Evolutionary conservation across 1,140 invertebrate genomes (phyloP).

Genomic region (Diorhabda sublineata): DNA sequence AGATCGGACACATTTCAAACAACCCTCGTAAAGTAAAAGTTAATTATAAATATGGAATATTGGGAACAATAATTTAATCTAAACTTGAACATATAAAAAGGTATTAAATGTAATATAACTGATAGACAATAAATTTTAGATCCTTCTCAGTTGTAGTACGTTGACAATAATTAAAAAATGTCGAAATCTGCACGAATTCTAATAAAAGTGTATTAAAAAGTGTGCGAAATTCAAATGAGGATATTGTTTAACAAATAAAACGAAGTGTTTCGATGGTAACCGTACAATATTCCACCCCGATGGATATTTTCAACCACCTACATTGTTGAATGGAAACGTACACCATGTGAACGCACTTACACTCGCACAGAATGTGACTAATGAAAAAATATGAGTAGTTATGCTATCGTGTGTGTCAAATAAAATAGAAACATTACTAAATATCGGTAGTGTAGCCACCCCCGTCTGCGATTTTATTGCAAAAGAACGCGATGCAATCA

Average conservation of each 20-base stretch:
- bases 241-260: not conserved
- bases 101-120: no score
- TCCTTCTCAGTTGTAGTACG: not conserved
- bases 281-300: not conserved
- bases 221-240: not conserved
- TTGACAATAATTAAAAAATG: not conserved
- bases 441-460: not conserved
- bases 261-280: not conserved
- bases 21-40: no score
- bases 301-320: no score
- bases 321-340: not conserved
- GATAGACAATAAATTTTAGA: not conserved
- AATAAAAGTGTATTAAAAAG: not conserved
- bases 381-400: not conserved
- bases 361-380: not conserved
- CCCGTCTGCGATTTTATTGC: not conserved
- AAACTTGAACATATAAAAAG: no score
- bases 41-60: no score
- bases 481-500: not conserved
- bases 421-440: not conserved
- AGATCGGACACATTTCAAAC: no score
- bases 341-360: not conserved
- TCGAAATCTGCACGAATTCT: conserved; percentile 2
- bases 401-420: not conserved
- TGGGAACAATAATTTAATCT: no score